Evolutionary conservation across 2,797 vertebrate species (phyloP), one percentile per base, ranked within the genome.

Genomic region (Pseudomugil tenellus): DNA sequence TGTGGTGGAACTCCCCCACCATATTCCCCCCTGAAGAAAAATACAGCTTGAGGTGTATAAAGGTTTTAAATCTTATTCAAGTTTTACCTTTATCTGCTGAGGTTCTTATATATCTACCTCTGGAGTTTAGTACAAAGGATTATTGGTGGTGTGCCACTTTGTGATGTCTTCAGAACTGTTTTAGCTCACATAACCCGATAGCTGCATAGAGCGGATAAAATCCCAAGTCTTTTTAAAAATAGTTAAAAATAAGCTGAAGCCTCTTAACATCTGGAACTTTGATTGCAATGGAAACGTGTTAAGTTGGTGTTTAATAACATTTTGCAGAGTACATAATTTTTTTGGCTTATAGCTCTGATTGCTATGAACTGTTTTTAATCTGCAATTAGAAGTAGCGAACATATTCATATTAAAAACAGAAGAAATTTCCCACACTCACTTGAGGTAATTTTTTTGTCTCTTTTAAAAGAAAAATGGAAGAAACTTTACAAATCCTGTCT

Each of bases 1-100:
- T 73, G 83, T 70, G 72, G 75, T 73, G 68, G 53, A 26, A 39
- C 3, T 53, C 35, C 49, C 56, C 29, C 54, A 53, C 26, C 62
- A 54, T 21, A 19, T 14, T 53, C 51, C 51, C 2, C 9, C 51
- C 3, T 17, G 51, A 7, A 6, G 13, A 52, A 28, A 6, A 25
- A 26, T 7, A 26, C 26, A 17, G 25, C 23, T 52, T 4, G 14
- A 6, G 25, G 51, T 28, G 48, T 49, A 14, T 49, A 6, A 49
- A 26, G 16, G 25, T 7, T 13, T 26, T 3, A 39, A 46, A 46
- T 46, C 35, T 35, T 32, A 16, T 32, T 12, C 21, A 14, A 35
- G 21, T 13, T 49, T 48, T 12, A 28, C 28, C 6, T 52, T 13
- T 25, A 23, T 23, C 21, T 52, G 39, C 39, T 51, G 21, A 25